A percentile compares a stretch with the other conserved stretches of the same genome.
phyloP scores from a whole-genome alignment of 2,888 invertebrate species.

The Mimachlamys varia region DNA sequence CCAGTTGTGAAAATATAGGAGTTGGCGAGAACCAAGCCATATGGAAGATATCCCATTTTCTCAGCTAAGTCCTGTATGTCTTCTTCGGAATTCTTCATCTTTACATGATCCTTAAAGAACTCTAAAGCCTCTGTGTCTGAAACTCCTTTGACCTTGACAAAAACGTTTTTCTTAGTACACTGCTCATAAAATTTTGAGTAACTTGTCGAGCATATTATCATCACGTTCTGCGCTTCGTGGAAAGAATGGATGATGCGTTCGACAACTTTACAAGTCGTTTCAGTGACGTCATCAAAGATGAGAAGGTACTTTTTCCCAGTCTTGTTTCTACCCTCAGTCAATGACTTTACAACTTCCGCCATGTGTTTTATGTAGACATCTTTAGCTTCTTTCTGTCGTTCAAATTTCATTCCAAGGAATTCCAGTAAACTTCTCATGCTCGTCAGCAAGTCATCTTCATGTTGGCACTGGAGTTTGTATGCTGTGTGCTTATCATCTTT shows the following conservation, averaged over 20 bases:
- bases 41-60: neutral
- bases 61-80: neutral
- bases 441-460: neutral
- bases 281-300: neutral
- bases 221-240: neutral
- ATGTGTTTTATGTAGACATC: neutral
- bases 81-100: neutral
- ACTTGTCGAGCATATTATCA: neutral
- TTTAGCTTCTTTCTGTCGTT: neutral
- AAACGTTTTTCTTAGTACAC: neutral
- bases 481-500: neutral
- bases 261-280: neutral
- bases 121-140: neutral
- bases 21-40: neutral
- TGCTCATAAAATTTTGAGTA: constrained; percentile 1
- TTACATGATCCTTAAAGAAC: neutral
- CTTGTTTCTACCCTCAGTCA: neutral
- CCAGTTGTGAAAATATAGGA: neutral
- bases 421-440: neutral
- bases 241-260: constrained; percentile 3
- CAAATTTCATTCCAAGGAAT: neutral
- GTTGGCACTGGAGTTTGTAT: neutral
- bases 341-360: neutral
- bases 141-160: neutral
- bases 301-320: neutral